Conservation (phyloP, 2,113 vertebrate species). For the Alaudala cheleensis region DNA sequence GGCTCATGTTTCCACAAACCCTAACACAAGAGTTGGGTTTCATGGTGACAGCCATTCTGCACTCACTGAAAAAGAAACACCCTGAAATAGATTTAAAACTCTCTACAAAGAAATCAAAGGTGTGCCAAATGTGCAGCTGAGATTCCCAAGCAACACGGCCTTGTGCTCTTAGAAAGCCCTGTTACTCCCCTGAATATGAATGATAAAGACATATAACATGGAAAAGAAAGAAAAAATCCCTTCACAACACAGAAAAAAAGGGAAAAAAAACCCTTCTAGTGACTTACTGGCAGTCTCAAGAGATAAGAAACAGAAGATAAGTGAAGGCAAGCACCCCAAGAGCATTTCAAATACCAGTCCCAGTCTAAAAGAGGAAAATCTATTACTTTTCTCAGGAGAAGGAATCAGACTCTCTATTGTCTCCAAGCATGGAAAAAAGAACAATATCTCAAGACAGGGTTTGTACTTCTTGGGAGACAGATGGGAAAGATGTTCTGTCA, state of each 20-base stretch:
- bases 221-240: neutral
- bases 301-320: neutral
- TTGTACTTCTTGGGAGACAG: neutral
- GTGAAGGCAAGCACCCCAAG: neutral
- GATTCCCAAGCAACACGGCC: neutral
- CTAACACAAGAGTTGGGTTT: neutral
- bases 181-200: neutral
- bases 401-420: neutral
- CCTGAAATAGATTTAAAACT: neutral
- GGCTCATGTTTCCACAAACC: neutral
- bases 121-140: neutral
- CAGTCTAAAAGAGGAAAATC: neutral
- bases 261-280: neutral
- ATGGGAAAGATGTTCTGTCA: neutral
- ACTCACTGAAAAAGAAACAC: neutral
- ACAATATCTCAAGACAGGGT: neutral
- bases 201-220: neutral
- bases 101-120: neutral
- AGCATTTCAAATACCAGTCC: neutral
- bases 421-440: neutral
- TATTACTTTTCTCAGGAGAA: neutral
- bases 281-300: neutral
- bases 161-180: neutral
- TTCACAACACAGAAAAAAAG: neutral
- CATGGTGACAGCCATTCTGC: neutral